Base-by-base conservation (phyloP, 2,797 vertebrate genomes). In the Anomalospiza imberbis region DNA sequence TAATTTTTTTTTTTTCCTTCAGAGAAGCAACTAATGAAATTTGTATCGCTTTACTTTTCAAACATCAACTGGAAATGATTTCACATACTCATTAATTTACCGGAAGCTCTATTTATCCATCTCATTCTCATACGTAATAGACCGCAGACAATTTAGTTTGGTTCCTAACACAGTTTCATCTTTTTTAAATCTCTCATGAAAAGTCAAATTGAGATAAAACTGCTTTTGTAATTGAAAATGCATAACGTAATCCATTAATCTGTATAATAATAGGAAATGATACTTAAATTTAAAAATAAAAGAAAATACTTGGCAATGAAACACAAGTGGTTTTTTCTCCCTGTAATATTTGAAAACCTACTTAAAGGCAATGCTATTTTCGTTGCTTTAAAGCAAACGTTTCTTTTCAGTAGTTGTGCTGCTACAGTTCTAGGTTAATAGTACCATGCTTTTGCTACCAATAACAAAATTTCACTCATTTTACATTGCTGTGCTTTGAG, bases 11-110 rank as follows among this genome's bases (percentile, higher is more conserved):
- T 63, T 80, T 98, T 90, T 90, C 81, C 88, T 78, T 98, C 98
- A 98, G 98, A 99, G 98, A 99, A 97, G 98, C 98, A 98, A 99
- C 98, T 99, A 98, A 98, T 98, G 98, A 98, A 98, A 98, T 97
- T 97, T 97, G 96, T 98, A 98, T 97, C 97, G 97, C 96, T 98
- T 98, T 98, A 96, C 98, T 97, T 97, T 98, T 98, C 57, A 34
- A 98, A 97, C 97, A 97, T 97, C 97, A 97, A 97, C 97, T 82
- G 48, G 97, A 95, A 97, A 97, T 96, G 93, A 97, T 96, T 96
- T 98, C 97, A 97, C 97, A 79, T 97, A 96, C 97, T 96, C 63
- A 93, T 97, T 98, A 98, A 97, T 98, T 98, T 98, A 98, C 94
- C 57, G 0, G 96, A 95, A 96, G 96, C 91, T 94, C 97, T 97